Evolutionary conservation across 2,113 vertebrate genomes (phyloP), one percentile per base, ranked within the genome.

Genomic region (Silurus asotus): DNA sequence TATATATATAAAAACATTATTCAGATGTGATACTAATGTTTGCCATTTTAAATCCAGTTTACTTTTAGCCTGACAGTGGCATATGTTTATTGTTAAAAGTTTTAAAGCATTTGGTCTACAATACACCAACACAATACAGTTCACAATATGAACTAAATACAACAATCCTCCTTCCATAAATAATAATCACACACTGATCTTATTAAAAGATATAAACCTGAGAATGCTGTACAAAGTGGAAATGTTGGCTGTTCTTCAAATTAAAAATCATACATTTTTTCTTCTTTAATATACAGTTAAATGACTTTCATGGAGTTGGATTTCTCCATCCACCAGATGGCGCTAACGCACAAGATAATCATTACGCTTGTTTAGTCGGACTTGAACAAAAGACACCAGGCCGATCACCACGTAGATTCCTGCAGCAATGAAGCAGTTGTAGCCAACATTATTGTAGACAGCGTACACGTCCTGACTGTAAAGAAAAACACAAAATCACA

Each of bases 341-440:
- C 14, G 4, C 87, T 95, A 97, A 86, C 94, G 96, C 90, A 96
- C 96, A 93, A 96, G 93, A 89, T 96, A 97, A 74, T 96, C 95
- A 84, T 96, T 96, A 86, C 94, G 94, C 67, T 95, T 95, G 89
- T 96, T 96, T 86, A 97, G 94, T 28, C 91, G 95, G 81, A 96
- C 93, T 86, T 97, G 96, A 93, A 95, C 96, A 91, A 95, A 95
- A 8, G 96, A 96, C 84, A 96, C 93, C 17, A 89, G 91, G 10
- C 95, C 96, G 0, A 96, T 87, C 53, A 95, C 45, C 8, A 96
- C 67, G 64, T 97, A 97, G 70, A 97, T 89, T 45, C 90, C 95
- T 0, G 96, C 96, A 0, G 96, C 96, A 53, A 97, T 96, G 94
- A 97, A 96, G 84, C 96, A 97, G 93, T 97, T 97, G 92, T 96